These are phyloP conservation scores for Psittacula derbiana DNA, from an alignment of 2,797 vertebrate species.

Conservation along the genomic window DNA sequence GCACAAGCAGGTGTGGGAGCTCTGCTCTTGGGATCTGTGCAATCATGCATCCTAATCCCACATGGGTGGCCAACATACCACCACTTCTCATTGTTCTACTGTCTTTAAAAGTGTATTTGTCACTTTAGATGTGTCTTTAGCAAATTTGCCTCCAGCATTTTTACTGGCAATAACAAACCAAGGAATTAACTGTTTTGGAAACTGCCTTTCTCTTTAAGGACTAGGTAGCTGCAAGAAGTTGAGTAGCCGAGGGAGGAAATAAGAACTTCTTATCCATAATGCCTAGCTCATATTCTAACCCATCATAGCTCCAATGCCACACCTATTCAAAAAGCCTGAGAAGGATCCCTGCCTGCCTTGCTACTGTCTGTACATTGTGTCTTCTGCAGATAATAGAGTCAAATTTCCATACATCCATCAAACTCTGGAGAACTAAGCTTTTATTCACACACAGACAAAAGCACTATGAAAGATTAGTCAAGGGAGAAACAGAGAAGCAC, in stretches of 20 bases:
- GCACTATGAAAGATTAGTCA: not conserved
- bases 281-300: not conserved
- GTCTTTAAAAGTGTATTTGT: not conserved
- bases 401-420: not conserved
- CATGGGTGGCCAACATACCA: not conserved
- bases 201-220: not conserved
- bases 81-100: not conserved
- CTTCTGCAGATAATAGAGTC: not conserved
- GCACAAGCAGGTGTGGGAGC: constrained; percentile 10
- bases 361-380: not conserved
- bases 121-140: not conserved
- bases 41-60: not conserved
- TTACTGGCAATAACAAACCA: not conserved
- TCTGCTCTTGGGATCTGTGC: not conserved
- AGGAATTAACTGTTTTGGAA: not conserved
- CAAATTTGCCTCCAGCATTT: not conserved
- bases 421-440: not conserved
- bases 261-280: not conserved
- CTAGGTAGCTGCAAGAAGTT: not conserved
- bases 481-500: not conserved
- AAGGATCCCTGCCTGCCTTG: not conserved
- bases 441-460: not conserved
- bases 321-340: not conserved
- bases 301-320: not conserved
- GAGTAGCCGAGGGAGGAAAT: not conserved